A percentile compares a stretch with the other conserved stretches of the same genome.
These are phyloP conservation scores for Lycocorax pyrrhopterus DNA, from an alignment of 2,113 vertebrate genomes.

Conservation along the genomic window DNA sequence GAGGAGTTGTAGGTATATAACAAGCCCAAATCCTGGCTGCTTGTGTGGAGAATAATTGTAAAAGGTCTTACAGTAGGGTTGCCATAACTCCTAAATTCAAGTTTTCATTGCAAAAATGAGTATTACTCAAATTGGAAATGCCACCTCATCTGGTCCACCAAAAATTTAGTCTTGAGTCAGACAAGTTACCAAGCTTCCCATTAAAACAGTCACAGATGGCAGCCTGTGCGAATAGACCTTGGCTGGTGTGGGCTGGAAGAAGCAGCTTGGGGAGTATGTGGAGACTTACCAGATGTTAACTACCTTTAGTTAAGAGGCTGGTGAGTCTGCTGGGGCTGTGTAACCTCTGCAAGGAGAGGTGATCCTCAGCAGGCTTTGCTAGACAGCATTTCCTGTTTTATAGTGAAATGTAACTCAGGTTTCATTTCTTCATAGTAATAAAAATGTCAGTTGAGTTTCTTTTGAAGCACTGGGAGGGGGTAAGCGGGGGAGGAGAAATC, in stretches of 20 bases:
- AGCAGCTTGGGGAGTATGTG: not conserved
- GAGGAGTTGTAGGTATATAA: not conserved
- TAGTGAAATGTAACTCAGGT: not conserved
- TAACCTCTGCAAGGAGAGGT: not conserved
- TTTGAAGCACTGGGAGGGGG: not conserved
- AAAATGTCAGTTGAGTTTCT: not conserved
- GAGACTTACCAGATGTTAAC: not conserved
- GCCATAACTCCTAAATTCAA: not conserved
- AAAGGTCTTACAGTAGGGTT: not conserved
- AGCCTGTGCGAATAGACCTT: not conserved
- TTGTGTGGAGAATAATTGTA: not conserved
- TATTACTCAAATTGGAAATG: not conserved
- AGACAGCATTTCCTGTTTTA: not conserved
- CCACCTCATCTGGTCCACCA: rapidly evolving
- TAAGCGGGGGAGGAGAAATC: not conserved
- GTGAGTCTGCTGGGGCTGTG: not conserved
- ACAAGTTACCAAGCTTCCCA: not conserved
- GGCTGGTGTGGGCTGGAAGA: not conserved
- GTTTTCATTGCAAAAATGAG: not conserved
- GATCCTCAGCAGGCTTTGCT: not conserved
- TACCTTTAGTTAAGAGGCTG: not conserved
- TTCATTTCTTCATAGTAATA: not conserved
- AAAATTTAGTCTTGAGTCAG: not conserved
- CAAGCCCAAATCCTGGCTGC: not conserved
- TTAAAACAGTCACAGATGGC: not conserved